Conservation (phyloP, 1,140 invertebrate genomes). For the Contarinia nasturtii region DNA sequence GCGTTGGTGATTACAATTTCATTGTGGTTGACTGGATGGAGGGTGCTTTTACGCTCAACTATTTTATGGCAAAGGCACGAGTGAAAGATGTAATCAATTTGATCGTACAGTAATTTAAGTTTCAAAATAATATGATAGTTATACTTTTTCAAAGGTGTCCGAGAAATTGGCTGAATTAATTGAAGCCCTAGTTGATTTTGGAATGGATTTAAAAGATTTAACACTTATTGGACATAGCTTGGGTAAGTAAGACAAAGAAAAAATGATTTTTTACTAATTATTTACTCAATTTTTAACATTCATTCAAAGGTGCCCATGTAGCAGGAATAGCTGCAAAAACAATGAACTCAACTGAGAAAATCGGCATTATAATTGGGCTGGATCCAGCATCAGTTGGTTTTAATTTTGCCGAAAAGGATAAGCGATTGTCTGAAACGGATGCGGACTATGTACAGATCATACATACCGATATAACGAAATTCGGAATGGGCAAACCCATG, state of each 20-base stretch:
- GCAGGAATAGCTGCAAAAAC: slow-evolving; percentile 14
- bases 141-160: background rate
- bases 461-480: slow-evolving; percentile 34
- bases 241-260: no score
- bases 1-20: background rate
- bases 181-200: background rate
- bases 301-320: slow-evolving; percentile 18
- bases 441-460: slow-evolving; percentile 38
- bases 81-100: no score
- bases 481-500: slow-evolving; percentile 25
- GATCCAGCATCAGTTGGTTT: slow-evolving; percentile 31
- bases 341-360: slow-evolving; percentile 5
- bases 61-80: background rate
- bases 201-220: background rate
- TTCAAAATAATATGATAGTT: no score
- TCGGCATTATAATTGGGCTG: slow-evolving; percentile 13
- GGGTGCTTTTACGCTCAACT: background rate
- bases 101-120: no score
- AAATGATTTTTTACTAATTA: no score
- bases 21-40: background rate
- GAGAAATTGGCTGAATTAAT: background rate
- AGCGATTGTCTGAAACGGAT: slow-evolving; percentile 32
- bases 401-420: slow-evolving; percentile 10
- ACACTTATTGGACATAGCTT: slow-evolving; percentile 5
- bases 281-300: no score